Conservation (phyloP, 2,888 invertebrate species). For the Archips xylosteana region DNA sequence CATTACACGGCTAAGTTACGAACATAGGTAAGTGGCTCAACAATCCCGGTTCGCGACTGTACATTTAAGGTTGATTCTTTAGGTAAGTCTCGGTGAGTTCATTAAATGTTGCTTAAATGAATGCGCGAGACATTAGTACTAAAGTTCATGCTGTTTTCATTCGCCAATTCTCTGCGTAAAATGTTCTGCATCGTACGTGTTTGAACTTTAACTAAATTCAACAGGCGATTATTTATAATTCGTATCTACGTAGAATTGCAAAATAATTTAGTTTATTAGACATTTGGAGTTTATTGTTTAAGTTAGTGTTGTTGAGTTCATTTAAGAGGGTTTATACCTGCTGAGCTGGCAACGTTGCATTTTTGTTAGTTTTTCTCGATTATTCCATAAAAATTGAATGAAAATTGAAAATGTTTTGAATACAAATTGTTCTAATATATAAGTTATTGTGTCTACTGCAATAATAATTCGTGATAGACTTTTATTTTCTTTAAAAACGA, state of each 20-base stretch:
- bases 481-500: no score
- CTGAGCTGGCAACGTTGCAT: no score
- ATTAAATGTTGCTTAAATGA: not conserved
- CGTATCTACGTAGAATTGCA: not conserved
- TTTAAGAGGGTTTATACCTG: no score
- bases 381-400: no score
- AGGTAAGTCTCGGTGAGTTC: not conserved
- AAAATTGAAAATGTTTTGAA: no score
- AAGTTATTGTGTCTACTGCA: no score
- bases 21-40: no score
- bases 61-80: not conserved
- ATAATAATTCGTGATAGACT: no score
- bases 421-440: no score
- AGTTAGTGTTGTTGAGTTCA: constrained; percentile 55
- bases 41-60: no score
- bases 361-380: no score
- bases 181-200: not conserved
- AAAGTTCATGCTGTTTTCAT: not conserved
- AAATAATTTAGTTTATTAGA: not conserved
- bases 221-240: not conserved
- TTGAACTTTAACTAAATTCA: not conserved
- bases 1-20: no score
- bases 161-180: not conserved
- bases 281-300: not conserved
- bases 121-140: not conserved